Evolutionary conservation across 1,140 invertebrate species (phyloP), one percentile per base, ranked within the genome.

Genomic region (Ostrea denselamellosa): DNA sequence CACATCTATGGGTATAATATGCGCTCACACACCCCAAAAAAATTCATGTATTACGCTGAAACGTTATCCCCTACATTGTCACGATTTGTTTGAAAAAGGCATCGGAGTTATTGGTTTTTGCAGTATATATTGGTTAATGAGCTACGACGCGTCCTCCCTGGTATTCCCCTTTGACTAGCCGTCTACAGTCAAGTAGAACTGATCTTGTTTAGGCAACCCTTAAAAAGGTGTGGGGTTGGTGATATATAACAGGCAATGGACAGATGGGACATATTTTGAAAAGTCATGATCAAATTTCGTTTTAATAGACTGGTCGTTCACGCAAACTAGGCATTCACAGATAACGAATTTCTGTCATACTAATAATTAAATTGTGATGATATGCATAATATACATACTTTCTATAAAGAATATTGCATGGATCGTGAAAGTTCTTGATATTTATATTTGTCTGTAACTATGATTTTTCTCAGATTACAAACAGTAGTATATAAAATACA

Each of bases 81-180:
- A 71, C 68, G 68, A 12, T 71, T 71, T 71, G 68, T 71, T 71
- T 28, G 25, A 28, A 71, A 71, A 34, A 34, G 68, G 22, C 28
- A 25, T 14, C 68, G 68, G 68, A 71, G 68, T 71, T 71, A 71
- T 0, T 71, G 68, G 8, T 71, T 28, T 28, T 14, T 25, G 14
- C 12, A 71, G 22, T 34, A 2, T 2, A 44, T 71, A 71, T 71
- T 34, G 68, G 12, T 3, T 28, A 71, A 71, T 71, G 68, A 71
- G n/a, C 28, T 8, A 28, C 12, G n/a, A n/a, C 9, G 22, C 68
- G 28, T 71, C 68, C 14, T 71, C 25, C 22, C 8, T 71, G 8
- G 65, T 71, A 71, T 71, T 14, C 22, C 12, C 22, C 2, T 8
- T 28, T 71, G 68, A 12, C 12, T 34, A 58, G 19, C 56, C 19